phyloP scores from a whole-genome alignment of 2,888 invertebrate species.

The Agrotis puta region DNA sequence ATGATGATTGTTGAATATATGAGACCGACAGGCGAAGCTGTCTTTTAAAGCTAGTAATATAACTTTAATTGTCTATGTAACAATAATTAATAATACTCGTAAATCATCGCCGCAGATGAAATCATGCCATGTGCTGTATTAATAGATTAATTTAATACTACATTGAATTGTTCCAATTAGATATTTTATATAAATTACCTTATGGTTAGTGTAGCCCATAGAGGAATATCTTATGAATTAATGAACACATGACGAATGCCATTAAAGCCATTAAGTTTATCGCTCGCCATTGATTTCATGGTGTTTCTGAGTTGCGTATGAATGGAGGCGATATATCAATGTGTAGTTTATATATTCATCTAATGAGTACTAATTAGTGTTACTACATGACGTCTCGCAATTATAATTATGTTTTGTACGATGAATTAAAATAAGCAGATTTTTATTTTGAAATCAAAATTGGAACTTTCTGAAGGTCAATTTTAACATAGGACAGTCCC shows the following conservation, averaged over 20 bases:
- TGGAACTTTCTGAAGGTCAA: too few relatives aligned
- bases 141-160: constrained; percentile 34
- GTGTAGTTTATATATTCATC: constrained; percentile 23
- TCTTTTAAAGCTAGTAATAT: neutral
- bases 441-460: neutral
- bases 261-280: constrained; percentile 50
- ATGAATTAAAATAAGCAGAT: neutral
- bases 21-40: too few relatives aligned
- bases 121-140: constrained; percentile 25
- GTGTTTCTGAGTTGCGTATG: constrained; percentile 47
- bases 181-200: constrained; percentile 42
- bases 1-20: too few relatives aligned
- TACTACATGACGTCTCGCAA: neutral
- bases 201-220: constrained; percentile 39
- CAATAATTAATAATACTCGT: neutral
- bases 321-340: constrained; percentile 49
- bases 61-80: neutral
- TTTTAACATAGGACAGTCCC: too few relatives aligned
- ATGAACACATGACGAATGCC: constrained; percentile 53
- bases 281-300: constrained; percentile 62
- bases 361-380: constrained; percentile 18
- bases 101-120: constrained; percentile 21
- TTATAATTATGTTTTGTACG: neutral
- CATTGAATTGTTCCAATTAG: constrained; percentile 38
- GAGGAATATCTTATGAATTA: constrained; percentile 64